Base-by-base conservation (phyloP, 2,797 vertebrate species). In the Cercopithecus petaurista region DNA sequence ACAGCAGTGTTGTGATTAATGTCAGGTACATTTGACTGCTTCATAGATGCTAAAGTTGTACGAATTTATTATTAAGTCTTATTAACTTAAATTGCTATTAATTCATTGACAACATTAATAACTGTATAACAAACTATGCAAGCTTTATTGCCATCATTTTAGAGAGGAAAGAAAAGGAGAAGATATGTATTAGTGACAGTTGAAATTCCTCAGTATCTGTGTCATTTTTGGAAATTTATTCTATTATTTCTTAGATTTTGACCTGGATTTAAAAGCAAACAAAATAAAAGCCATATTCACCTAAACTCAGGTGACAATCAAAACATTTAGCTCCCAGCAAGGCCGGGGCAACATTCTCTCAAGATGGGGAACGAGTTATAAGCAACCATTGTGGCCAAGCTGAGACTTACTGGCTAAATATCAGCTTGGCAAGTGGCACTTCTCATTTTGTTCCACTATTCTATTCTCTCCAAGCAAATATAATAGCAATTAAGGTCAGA, bases 401-500 rank as follows among this genome's bases (percentile, higher is more conserved):
- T 61, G 43, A 88, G 41, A 28, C 28, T 48, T 26, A 4, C 33
- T 77, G 96, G 26, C 43, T 91, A 4, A 73, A 3, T 7, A 48
- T 17, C 52, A 81, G 22, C 24, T 48, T n/a, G n/a, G 55, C 85
- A 39, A 76, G 39, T 82, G 84, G 61, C 15, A 81, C 7, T 4
- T 80, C 59, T 83, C 67, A 39, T 85, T 96, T 94, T 90, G 21
- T 90, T 88, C 67, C 39, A 90, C 59, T 88, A 30, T 79, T 92
- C 70, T 93, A 36, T 76, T 48, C 13, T 96, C 64, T 96, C 77
- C 41, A 96, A 97, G 55, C 39, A 96, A 93, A 88, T 75, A 26
- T 93, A 91, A 88, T 70, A 88, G 17, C 96, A 94, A 83, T 73
- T 88, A 85, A 84, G 36, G 73, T 96, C 75, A 93, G 48, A 96